These are phyloP conservation scores for Thamnophis sirtalis DNA, from an alignment of 2,113 vertebrate species.

Conservation along the genomic window DNA sequence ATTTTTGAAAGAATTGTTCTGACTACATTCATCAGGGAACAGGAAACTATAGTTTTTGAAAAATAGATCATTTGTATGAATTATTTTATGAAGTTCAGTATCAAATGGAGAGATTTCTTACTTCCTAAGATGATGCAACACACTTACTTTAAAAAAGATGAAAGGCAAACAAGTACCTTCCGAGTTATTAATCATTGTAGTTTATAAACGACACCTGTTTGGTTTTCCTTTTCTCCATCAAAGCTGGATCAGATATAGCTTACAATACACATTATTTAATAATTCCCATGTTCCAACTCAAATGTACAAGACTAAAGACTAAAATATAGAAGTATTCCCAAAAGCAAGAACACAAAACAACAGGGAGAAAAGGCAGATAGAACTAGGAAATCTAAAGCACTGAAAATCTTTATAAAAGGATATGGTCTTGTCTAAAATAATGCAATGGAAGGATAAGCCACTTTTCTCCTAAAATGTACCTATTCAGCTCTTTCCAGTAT, in stretches of 20 bases:
- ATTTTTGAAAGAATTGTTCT: constrained; percentile 36
- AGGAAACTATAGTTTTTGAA: constrained; percentile 1
- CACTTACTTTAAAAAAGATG: neutral
- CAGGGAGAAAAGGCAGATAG: neutral
- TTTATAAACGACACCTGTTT: neutral
- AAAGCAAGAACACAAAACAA: neutral
- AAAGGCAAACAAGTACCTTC: neutral
- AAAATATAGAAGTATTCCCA: neutral
- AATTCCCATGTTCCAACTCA: neutral
- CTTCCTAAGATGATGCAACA: neutral
- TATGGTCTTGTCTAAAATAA: neutral
- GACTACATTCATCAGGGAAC: constrained; percentile 6
- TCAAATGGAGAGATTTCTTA: neutral
- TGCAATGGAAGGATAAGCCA: neutral
- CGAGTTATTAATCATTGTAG: neutral
- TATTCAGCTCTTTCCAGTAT: neutral
- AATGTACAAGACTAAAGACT: neutral
- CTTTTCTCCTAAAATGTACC: neutral
- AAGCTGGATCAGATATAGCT: neutral
- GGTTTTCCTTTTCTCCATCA: neutral
- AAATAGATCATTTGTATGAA: neutral
- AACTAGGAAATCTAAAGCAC: neutral
- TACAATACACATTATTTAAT: neutral
- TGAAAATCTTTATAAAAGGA: neutral
- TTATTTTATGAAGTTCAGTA: neutral